Evolutionary conservation across 1,140 invertebrate genomes (phyloP).

Genomic region (Paraescarpia echinospica): DNA sequence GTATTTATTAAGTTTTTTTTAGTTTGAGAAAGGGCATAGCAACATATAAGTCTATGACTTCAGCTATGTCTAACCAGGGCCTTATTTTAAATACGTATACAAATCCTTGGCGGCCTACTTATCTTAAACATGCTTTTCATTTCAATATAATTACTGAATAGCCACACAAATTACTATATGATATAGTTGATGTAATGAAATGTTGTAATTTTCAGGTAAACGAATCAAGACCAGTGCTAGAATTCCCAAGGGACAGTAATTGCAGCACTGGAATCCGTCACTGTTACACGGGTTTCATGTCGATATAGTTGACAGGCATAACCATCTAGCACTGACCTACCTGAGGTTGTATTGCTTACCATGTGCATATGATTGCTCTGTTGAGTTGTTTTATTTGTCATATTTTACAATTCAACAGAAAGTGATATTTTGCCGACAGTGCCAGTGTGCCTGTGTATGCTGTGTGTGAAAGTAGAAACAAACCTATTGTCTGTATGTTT

Average conservation of each 20-base stretch:
- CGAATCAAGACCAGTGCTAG: background rate
- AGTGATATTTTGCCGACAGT: background rate
- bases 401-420: too few species aligned
- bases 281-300: background rate
- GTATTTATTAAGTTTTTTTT: too few species aligned
- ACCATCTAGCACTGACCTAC: background rate
- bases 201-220: background rate
- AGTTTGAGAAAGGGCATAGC: too few species aligned
- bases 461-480: background rate
- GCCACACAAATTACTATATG: background rate
- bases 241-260: background rate
- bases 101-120: background rate
- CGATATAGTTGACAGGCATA: background rate
- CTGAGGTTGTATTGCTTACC: background rate
- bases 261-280: background rate
- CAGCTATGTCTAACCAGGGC: too few species aligned
- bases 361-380: background rate
- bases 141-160: background rate
- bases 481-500: background rate
- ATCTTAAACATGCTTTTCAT: background rate
- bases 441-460: background rate
- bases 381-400: too few species aligned
- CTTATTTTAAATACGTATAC: background rate
- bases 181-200: background rate
- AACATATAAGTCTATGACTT: background rate